Percentiles rank a stretch among this genome's conserved stretches.
Evolutionary conservation across 2,888 invertebrate species (phyloP).

Genomic region (Andrena dorsata): DNA sequence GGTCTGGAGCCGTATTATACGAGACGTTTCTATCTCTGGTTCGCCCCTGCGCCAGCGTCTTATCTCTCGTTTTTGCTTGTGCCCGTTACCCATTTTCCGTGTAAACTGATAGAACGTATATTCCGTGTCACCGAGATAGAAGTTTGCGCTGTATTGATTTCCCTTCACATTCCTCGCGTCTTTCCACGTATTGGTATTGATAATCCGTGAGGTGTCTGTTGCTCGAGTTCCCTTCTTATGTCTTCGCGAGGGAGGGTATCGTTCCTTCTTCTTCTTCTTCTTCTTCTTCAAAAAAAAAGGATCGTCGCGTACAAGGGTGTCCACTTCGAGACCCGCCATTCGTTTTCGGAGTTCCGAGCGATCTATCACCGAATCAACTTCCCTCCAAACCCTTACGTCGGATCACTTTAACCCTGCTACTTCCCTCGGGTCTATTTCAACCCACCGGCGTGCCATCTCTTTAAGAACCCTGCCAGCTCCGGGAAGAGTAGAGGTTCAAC

Average conservation of each 20-base stretch:
- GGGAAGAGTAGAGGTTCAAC: too few relatives aligned
- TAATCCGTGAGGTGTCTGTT: conserved; percentile 29
- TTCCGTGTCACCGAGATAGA: conserved; percentile 49
- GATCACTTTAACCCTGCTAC: too few relatives aligned
- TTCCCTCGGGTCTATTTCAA: too few relatives aligned
- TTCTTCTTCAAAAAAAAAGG: too few relatives aligned
- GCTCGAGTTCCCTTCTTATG: conserved; percentile 1
- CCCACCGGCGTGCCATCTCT: too few relatives aligned
- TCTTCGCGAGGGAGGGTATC: background rate
- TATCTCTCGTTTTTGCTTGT: conserved; percentile 30
- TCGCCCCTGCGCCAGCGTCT: background rate
- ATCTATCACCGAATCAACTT: too few relatives aligned
- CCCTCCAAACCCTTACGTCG: too few relatives aligned
- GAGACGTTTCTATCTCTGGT: background rate
- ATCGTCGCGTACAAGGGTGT: too few relatives aligned
- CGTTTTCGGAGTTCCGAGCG: too few relatives aligned
- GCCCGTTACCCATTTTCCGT: conserved; percentile 38
- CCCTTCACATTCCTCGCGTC: conserved; percentile 37
- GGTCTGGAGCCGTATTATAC: background rate
- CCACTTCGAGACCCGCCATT: too few relatives aligned
- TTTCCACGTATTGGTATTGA: conserved; percentile 34
- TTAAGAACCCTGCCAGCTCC: too few relatives aligned
- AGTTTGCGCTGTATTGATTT: conserved; percentile 51
- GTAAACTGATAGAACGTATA: conserved; percentile 34
- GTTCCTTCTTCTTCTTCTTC: background rate